These are phyloP conservation scores for Tetanocera ferruginea DNA, from an alignment of 2,888 invertebrate genomes.

Conservation along the genomic window DNA sequence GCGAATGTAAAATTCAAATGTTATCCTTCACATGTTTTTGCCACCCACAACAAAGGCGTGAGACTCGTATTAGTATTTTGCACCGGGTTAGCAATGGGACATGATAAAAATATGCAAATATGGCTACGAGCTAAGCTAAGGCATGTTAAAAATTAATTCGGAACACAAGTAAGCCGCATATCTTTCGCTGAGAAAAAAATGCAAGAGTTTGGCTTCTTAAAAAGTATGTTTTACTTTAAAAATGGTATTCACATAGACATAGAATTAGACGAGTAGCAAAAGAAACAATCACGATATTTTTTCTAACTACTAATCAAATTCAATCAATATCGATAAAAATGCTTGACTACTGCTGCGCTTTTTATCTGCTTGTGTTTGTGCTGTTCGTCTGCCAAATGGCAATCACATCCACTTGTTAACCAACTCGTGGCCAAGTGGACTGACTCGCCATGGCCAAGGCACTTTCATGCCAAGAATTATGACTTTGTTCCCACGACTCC, in stretches of 20 bases:
- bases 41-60: background rate
- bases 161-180: background rate
- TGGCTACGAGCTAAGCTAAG: slow-evolving; percentile 8
- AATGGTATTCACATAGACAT: no score
- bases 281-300: background rate
- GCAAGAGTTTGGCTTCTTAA: no score
- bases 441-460: slow-evolving; percentile 42
- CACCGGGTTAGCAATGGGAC: slow-evolving; percentile 13
- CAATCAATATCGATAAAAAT: slow-evolving; percentile 20
- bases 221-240: no score
- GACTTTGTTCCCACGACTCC: slow-evolving; percentile 20
- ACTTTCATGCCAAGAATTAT: slow-evolving; percentile 38
- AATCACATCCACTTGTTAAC: slow-evolving; percentile 49
- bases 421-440: slow-evolving; percentile 57
- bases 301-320: slow-evolving; percentile 16
- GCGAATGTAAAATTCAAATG: slow-evolving; percentile 20
- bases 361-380: slow-evolving; percentile 47
- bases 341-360: slow-evolving; percentile 53
- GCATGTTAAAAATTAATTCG: slow-evolving; percentile 32
- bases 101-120: slow-evolving; percentile 35
- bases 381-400: slow-evolving; percentile 51
- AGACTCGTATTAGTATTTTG: slow-evolving; percentile 5
- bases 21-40: background rate
- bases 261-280: no score
- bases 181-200: background rate